Conservation (phyloP, 2,113 vertebrate species). For the Rhombomys opimus region DNA sequence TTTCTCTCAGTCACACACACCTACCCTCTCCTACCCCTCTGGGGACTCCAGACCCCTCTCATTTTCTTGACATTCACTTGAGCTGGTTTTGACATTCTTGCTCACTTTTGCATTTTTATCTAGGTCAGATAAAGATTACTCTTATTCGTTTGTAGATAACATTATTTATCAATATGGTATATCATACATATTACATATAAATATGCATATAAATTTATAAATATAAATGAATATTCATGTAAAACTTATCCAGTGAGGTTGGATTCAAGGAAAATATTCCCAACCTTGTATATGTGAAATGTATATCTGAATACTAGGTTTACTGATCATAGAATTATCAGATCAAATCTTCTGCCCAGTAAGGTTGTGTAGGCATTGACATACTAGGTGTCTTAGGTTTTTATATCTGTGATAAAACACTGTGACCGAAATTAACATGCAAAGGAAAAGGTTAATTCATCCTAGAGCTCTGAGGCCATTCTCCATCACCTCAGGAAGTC, state of each 20-base stretch:
- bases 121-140: neutral
- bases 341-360: neutral
- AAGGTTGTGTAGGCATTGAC: neutral
- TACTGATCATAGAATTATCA: neutral
- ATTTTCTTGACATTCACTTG: no score
- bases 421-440: neutral
- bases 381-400: neutral
- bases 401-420: neutral
- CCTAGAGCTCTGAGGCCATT: neutral
- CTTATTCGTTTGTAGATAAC: neutral
- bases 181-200: neutral
- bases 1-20: neutral
- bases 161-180: neutral
- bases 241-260: neutral
- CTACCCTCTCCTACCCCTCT: neutral
- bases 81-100: neutral
- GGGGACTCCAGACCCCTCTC: rapidly evolving
- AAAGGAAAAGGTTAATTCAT: neutral
- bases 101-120: neutral
- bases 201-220: neutral
- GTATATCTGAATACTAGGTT: neutral
- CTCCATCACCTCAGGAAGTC: no score
- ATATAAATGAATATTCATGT: neutral
- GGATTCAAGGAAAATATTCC: no score
- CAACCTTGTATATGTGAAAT: neutral